phyloP scores from a whole-genome alignment of 2,888 invertebrate species.

The Dione vanillae region DNA sequence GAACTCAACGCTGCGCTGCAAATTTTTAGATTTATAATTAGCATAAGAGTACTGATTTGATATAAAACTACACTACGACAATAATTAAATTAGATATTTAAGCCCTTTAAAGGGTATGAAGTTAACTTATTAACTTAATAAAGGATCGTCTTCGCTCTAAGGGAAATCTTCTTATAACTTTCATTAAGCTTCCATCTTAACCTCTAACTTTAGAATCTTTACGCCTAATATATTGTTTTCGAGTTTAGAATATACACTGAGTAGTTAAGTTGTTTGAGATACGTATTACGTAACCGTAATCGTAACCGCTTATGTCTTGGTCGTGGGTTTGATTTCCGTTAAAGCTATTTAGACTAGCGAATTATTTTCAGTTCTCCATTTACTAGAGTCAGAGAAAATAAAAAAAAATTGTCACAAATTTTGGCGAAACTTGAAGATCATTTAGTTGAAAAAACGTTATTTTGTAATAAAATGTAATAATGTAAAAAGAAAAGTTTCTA shows the following conservation, averaged over 20 bases:
- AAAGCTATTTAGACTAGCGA: too few species aligned
- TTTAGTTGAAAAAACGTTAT: too few species aligned
- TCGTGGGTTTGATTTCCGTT: not conserved
- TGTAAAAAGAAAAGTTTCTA: too few species aligned
- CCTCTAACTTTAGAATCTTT: conserved; percentile 4
- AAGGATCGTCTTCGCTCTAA: not conserved
- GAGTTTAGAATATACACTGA: not conserved
- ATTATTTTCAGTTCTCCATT: too few species aligned
- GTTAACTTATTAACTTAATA: conserved; percentile 19
- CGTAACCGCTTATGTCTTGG: not conserved
- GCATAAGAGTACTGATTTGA: not conserved
- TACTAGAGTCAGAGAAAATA: too few species aligned
- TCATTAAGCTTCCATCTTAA: conserved; percentile 8
- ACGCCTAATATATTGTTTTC: conserved; percentile 9
- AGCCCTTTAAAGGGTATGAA: not conserved
- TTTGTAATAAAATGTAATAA: too few species aligned
- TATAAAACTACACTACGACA: not conserved
- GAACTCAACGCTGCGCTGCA: too few species aligned
- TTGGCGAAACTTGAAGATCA: too few species aligned
- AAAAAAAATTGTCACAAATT: not conserved
- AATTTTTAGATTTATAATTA: not conserved
- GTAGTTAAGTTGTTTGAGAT: too few species aligned
- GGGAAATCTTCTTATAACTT: conserved; percentile 20
- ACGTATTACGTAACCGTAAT: not conserved
- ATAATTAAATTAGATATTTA: conserved; percentile 15